Evolutionary conservation across 1,140 invertebrate genomes (phyloP).

Genomic region (Drosophila elegans): DNA sequence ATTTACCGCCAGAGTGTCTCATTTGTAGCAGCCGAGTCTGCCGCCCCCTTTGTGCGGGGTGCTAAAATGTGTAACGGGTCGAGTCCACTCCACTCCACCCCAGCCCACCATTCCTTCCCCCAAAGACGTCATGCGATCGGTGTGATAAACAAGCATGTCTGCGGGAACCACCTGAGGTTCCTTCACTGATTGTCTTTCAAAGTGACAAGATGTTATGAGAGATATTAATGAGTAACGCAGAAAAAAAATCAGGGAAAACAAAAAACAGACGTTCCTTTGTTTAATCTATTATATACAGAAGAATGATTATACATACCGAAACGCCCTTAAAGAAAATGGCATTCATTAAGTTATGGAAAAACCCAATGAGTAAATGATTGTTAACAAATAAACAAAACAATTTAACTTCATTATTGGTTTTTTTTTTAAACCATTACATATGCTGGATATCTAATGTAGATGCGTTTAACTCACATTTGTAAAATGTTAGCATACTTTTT

Average conservation of each 20-base stretch:
- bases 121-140: conserved; percentile 28
- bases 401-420: no score
- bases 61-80: conserved; percentile 9
- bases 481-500: no score
- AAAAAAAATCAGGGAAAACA: not conserved
- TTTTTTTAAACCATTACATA: no score
- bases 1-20: conserved; percentile 48
- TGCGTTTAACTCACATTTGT: no score
- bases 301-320: not conserved
- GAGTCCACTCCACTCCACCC: not conserved
- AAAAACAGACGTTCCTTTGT: conserved; percentile 3
- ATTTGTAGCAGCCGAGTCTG: conserved; percentile 29
- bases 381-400: not conserved
- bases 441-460: no score
- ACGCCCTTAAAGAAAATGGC: not conserved
- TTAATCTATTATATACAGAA: not conserved
- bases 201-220: not conserved
- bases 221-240: conserved; percentile 1
- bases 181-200: conserved; percentile 25
- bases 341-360: conserved; percentile 1
- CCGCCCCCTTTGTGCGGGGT: conserved; percentile 3
- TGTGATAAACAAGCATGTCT: conserved; percentile 14
- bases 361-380: not conserved
- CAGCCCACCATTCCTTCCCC: not conserved
- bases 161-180: conserved; percentile 6